Percentiles rank a stretch among this genome's conserved stretches.
Conservation (phyloP, 2,888 invertebrate species). For the Hololepta plana region DNA sequence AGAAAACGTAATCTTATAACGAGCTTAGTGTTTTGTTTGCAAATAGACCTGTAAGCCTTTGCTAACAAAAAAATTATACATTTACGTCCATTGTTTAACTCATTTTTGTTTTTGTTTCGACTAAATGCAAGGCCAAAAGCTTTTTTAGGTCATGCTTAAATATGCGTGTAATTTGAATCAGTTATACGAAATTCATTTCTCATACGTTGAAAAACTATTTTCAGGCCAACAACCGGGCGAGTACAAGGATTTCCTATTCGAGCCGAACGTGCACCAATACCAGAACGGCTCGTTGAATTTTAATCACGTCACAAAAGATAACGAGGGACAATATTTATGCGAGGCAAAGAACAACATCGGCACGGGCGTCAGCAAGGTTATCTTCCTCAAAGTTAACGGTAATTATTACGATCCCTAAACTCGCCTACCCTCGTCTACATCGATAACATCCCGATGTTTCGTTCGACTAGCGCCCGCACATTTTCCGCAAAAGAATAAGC, state of each 20-base stretch:
- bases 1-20: too few species aligned
- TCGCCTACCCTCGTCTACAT: too few species aligned
- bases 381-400: constrained; percentile 81
- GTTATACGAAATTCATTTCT: too few species aligned
- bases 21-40: too few species aligned
- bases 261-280: constrained; percentile 56
- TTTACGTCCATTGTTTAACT: too few species aligned
- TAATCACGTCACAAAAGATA: constrained; percentile 66
- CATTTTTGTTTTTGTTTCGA: too few species aligned
- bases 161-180: too few species aligned
- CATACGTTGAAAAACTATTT: constrained; percentile 9
- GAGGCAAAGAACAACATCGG: constrained; percentile 88
- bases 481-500: constrained; percentile 66
- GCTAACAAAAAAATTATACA: too few species aligned
- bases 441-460: too few species aligned
- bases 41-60: too few species aligned
- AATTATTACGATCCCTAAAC: constrained; percentile 17
- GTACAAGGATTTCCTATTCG: constrained; percentile 67
- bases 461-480: constrained; percentile 54
- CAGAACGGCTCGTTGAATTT: constrained; percentile 74
- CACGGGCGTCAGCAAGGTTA: constrained; percentile 79
- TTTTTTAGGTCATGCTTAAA: too few species aligned
- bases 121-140: too few species aligned
- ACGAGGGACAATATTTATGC: constrained; percentile 81
- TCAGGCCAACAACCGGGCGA: constrained; percentile 51